phyloP scores from a whole-genome alignment of 2,888 invertebrate genomes.

The Graphium colonna region DNA sequence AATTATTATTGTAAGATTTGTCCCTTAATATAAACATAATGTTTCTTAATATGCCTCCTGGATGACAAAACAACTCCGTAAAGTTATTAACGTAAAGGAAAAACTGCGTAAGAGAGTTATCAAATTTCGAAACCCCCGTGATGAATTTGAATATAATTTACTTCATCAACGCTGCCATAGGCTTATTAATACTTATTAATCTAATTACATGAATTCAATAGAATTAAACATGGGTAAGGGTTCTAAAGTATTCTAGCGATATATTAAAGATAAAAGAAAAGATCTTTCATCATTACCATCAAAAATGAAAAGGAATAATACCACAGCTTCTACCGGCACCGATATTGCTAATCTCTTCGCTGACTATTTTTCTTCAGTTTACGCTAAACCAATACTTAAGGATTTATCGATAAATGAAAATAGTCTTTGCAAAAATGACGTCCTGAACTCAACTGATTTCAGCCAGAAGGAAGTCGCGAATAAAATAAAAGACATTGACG shows the following conservation, averaged over 20 bases:
- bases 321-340: no score
- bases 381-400: no score
- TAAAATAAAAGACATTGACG: no score
- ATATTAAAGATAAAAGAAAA: background rate
- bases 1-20: slow-evolving; percentile 9
- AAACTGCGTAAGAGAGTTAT: background rate
- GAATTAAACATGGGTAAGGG: background rate
- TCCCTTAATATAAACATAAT: slow-evolving; percentile 9
- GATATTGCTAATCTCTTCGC: no score
- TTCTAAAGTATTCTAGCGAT: background rate
- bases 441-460: no score
- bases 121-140: background rate
- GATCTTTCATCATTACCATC: background rate
- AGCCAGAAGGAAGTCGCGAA: no score
- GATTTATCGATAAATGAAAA: no score
- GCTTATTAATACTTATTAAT: background rate
- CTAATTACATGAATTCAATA: background rate
- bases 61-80: slow-evolving; percentile 4
- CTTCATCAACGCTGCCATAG: background rate
- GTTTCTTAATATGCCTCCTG: slow-evolving; percentile 15
- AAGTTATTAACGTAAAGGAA: background rate
- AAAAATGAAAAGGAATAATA: background rate
- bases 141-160: slow-evolving; percentile 1
- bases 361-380: no score
- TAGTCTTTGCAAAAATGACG: no score